Evolutionary conservation across 1,140 invertebrate species (phyloP), one percentile per base, ranked within the genome.

Genomic region (Hylyphantes graminicola): DNA sequence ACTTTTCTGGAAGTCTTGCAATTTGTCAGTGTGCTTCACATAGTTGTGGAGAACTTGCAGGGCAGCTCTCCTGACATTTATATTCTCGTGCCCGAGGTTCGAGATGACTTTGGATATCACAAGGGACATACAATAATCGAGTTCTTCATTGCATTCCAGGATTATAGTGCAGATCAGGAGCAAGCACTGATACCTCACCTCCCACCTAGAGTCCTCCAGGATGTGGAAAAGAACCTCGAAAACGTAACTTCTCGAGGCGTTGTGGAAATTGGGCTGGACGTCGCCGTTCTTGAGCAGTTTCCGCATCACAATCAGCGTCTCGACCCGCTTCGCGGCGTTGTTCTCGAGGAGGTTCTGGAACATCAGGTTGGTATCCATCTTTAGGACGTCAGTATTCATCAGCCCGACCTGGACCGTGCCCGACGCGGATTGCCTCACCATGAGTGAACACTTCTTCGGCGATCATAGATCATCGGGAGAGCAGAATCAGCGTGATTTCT

Each of bases 11-110:
- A 87, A 79, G 9, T 82, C 57, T 48, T 88, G 86, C 10, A 88
- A 63, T 78, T 88, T 87, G 57, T 88, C 72, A 15, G 87, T 88
- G 55, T 85, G 80, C 50, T 76, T 85, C 85, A 87, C 85, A 67
- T 88, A 86, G 7, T 78, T 67, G 54, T 86, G 85, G 4, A 88
- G 70, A n/a, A 87, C 76, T 67, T 87, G 82, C 2, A 88, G 53
- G 48, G 81, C 74, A 48, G 83, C 61, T n/a, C 82, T 17, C 48
- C 82, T 15, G 8, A 86, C 74, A 77, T 83, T 86, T n/a, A 78
- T 53, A 73, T 86, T 86, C 54, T 86, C 85, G 72, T 86, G 85
- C 12, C 85, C 85, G 0, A 86, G 74, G 79, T 86, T 86, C 19
- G 59, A 59, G n/a, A 86, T 84, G 3, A 84, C 57, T 64, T 85